Conservation (phyloP, 2,888 invertebrate genomes). For the Antheraea assamensis region DNA sequence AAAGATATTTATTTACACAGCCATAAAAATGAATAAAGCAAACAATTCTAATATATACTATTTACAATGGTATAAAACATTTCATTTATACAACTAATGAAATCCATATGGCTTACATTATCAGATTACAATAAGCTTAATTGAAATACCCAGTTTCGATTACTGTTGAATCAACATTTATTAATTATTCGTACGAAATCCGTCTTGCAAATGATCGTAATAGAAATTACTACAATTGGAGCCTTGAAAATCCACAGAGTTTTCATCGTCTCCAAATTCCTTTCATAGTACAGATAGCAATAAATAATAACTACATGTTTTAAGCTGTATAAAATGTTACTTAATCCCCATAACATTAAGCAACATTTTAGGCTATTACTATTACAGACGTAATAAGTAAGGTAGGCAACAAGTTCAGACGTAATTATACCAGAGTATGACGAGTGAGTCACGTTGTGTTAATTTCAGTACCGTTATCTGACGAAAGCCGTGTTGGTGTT, state of each 20-base stretch:
- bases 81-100: neutral
- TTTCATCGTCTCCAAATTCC: too few species aligned
- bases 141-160: too few species aligned
- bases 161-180: too few species aligned
- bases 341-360: neutral
- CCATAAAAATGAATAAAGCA: neutral
- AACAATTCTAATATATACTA: neutral
- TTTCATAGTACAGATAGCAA: too few species aligned
- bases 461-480: conserved; percentile 34
- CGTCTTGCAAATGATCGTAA: neutral
- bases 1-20: neutral
- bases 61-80: neutral
- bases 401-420: conserved; percentile 2
- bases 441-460: conserved; percentile 31
- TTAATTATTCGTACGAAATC: neutral
- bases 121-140: neutral
- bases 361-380: neutral
- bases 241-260: too few species aligned
- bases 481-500: conserved; percentile 9
- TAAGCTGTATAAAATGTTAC: neutral
- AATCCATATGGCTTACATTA: neutral
- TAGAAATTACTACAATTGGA: neutral
- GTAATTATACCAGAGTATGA: conserved; percentile 15
- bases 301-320: too few species aligned
- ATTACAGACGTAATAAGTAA: neutral